A percentile compares a stretch with the other conserved stretches of the same genome.
phyloP scores from a whole-genome alignment of 2,888 invertebrate species.

The Exocentrus adspersus region DNA sequence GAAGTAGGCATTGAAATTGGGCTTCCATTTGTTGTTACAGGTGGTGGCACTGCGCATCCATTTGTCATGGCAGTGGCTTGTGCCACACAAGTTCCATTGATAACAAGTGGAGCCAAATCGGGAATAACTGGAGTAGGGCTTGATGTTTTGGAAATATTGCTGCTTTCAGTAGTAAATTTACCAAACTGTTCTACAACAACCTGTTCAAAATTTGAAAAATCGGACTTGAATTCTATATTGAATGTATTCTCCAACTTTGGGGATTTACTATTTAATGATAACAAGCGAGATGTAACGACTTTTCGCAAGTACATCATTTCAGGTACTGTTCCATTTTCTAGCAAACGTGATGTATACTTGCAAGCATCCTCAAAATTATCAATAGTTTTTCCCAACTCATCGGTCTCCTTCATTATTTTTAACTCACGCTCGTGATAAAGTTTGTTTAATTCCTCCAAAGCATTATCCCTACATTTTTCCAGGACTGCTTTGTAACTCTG shows the following conservation, averaged over 20 bases:
- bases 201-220: constrained; percentile 80
- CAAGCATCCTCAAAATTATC: constrained; percentile 88
- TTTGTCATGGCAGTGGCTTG: constrained; percentile 49
- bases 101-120: constrained; percentile 55
- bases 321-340: constrained; percentile 85
- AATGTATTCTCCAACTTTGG: constrained; percentile 85
- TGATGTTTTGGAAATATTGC: constrained; percentile 55
- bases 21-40: constrained; percentile 75
- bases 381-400: constrained; percentile 81
- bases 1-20: constrained; percentile 75
- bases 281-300: constrained; percentile 79
- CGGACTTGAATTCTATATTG: constrained; percentile 83
- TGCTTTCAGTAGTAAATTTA: constrained; percentile 74
- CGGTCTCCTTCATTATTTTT: constrained; percentile 88
- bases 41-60: constrained; percentile 62
- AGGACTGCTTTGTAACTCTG: constrained; percentile 83
- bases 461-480: constrained; percentile 81
- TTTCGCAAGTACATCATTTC: constrained; percentile 87
- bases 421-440: constrained; percentile 87
- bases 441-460: constrained; percentile 77
- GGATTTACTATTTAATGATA: constrained; percentile 80
- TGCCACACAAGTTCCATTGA: constrained; percentile 48
- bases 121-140: constrained; percentile 65
- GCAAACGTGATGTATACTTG: constrained; percentile 82
- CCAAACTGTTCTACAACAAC: constrained; percentile 76